Conservation (phyloP, 2,888 invertebrate species). For the Calliscelio sp. region DNA sequence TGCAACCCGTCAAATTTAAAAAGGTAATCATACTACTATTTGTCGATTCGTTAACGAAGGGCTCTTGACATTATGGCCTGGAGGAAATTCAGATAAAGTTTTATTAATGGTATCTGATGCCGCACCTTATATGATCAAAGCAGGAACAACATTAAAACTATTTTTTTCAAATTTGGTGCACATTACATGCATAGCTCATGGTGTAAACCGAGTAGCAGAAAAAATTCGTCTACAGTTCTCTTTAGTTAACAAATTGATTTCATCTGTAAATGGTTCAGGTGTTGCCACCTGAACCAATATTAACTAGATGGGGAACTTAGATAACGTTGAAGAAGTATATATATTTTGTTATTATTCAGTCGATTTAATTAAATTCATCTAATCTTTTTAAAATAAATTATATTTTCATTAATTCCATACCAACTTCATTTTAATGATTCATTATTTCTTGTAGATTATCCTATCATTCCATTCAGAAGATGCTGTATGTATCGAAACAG, state of each 20-base stretch:
- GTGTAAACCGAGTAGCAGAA: slow-evolving; percentile 2
- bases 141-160: slow-evolving; percentile 1
- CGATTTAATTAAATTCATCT: too few species aligned
- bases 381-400: too few species aligned
- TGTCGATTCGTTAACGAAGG: neutral
- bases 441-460: slow-evolving; percentile 12
- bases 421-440: neutral
- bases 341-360: neutral
- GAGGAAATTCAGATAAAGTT: neutral
- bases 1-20: neutral
- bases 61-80: slow-evolving; percentile 6
- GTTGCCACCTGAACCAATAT: slow-evolving; percentile 19
- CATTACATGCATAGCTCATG: slow-evolving; percentile 9
- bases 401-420: too few species aligned
- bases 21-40: neutral
- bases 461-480: slow-evolving; percentile 4
- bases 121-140: slow-evolving; percentile 40
- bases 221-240: neutral
- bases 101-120: neutral
- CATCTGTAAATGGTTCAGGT: neutral
- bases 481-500: neutral
- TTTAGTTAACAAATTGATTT: slow-evolving; percentile 13
- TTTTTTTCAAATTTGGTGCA: slow-evolving; percentile 20
- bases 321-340: neutral
- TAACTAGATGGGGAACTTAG: slow-evolving; percentile 29